Base-by-base conservation (phyloP, 2,797 vertebrate species). In the Gambusia yucatana region DNA sequence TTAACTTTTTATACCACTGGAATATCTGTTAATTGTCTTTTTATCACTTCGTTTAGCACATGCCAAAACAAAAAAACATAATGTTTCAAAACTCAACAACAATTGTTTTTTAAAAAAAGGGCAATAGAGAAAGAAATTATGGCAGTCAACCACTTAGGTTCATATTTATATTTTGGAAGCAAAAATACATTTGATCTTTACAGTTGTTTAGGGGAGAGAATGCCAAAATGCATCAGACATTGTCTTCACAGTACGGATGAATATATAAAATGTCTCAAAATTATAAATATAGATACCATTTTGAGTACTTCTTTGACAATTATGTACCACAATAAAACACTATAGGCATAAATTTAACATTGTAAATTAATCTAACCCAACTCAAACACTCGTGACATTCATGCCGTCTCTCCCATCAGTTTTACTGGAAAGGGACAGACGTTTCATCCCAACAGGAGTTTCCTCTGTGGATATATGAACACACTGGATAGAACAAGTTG, bases 41-140 rank as follows among this genome's bases (percentile, higher is more conserved):
- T 44, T 70, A 44, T n/a, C 67, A 70, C 41, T 70, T 70, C 67
- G 44, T 22, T 70, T 44, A 44, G 25, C 41, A n/a, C 41, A 70
- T 61, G 57, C 57, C 16, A 17, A 36, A 63, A 59, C 10, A 63
- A 25, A 69, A 43, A 52, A 52, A 25, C 11, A 4, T 8, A 14
- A 33, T 22, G 17, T 73, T 50, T 50, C 9, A 33, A 44, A 48
- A 48, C 28, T 36, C 9, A 39, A 39, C 36, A 55, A 50, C 25
- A 33, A 5, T 30, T 59, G 55, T 3, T 50, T 9, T 3, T 50
- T 9, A 4, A 28, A 47, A 72, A 72, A 2, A 33, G 50, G 6
- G 17, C 10, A 52, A n/a, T 8, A 3, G 4, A 25, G 9, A 67
- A 10, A 73, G 20, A 50, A 73, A 73, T 2, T 4, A 6, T 55